Conservation (phyloP, 1,140 invertebrate genomes). For the Psix sp. region DNA sequence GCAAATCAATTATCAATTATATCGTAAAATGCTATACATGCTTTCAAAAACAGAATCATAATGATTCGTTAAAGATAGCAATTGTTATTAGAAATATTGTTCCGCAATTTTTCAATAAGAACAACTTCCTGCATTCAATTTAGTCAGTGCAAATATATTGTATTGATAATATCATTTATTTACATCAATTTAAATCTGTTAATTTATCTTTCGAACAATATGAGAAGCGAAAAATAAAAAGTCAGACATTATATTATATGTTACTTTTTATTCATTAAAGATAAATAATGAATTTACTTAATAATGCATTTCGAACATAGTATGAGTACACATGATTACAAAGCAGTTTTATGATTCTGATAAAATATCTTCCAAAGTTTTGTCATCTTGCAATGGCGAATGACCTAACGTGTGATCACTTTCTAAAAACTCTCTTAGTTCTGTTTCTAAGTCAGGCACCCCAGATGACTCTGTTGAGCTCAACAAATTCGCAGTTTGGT, state of each 20-base stretch:
- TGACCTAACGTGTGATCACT: slow-evolving; percentile 79
- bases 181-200: too few relatives aligned
- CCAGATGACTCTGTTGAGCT: slow-evolving; percentile 67
- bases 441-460: slow-evolving; percentile 81
- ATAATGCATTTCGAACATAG: slow-evolving; percentile 41
- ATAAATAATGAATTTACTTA: slow-evolving; percentile 38
- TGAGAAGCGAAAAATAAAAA: slow-evolving; percentile 5
- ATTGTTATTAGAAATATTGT: too few relatives aligned
- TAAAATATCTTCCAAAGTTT: slow-evolving; percentile 81
- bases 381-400: slow-evolving; percentile 80
- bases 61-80: too few relatives aligned
- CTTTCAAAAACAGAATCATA: too few relatives aligned
- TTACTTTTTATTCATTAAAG: slow-evolving; percentile 39
- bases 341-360: slow-evolving; percentile 77
- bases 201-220: too few relatives aligned
- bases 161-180: too few relatives aligned
- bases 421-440: slow-evolving; percentile 84
- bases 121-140: too few relatives aligned
- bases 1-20: too few relatives aligned
- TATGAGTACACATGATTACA: slow-evolving; percentile 38
- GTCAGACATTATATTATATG: slow-evolving; percentile 9
- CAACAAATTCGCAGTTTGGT: slow-evolving; percentile 64
- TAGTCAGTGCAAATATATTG: too few relatives aligned
- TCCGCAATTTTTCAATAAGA: too few relatives aligned
- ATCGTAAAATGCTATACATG: too few relatives aligned